These are phyloP conservation scores for Zoanthus sociatus DNA, from an alignment of 92 coral and sea anemone genomes.

Conservation along the genomic window DNA sequence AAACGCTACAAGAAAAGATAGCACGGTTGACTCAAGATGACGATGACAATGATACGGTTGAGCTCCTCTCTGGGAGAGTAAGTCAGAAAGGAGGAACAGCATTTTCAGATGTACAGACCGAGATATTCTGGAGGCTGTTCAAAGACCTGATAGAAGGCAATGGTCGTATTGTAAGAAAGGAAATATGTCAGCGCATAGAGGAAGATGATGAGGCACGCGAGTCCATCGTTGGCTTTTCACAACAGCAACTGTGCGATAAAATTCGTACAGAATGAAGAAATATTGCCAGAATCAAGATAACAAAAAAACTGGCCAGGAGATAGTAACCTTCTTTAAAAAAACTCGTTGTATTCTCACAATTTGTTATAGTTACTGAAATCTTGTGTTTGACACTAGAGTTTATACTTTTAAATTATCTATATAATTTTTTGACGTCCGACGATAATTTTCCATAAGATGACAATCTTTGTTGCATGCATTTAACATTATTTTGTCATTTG, in stretches of 20 bases:
- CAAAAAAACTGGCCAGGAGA: slow-evolving; percentile 17
- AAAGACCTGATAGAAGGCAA: slow-evolving; percentile 24
- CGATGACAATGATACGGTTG: neutral
- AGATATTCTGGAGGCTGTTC: slow-evolving; percentile 42
- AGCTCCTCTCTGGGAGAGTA: no score
- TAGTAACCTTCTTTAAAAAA: slow-evolving; percentile 1
- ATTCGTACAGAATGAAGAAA: slow-evolving; percentile 60
- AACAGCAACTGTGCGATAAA: slow-evolving; percentile 57
- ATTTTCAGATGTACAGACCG: slow-evolving; percentile 42
- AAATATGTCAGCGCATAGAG: neutral
- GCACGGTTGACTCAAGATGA: slow-evolving; percentile 25
- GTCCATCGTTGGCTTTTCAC: slow-evolving; percentile 41
- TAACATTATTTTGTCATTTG: slow-evolving; percentile 21
- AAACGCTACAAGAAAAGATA: slow-evolving; percentile 14
- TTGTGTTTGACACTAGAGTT: neutral
- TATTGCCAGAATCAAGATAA: slow-evolving; percentile 4
- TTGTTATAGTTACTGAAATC: neutral
- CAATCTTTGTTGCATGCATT: slow-evolving; percentile 1
- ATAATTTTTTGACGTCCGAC: neutral
- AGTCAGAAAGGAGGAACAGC: neutral
- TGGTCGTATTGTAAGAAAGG: no score
- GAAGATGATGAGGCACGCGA: slow-evolving; percentile 42
- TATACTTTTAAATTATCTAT: neutral
- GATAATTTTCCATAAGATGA: neutral
- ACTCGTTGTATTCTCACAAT: neutral